A percentile compares a stretch with the other conserved stretches of the same genome.
phyloP scores from a whole-genome alignment of 2,797 vertebrate genomes.

The Graptemys geographica region DNA sequence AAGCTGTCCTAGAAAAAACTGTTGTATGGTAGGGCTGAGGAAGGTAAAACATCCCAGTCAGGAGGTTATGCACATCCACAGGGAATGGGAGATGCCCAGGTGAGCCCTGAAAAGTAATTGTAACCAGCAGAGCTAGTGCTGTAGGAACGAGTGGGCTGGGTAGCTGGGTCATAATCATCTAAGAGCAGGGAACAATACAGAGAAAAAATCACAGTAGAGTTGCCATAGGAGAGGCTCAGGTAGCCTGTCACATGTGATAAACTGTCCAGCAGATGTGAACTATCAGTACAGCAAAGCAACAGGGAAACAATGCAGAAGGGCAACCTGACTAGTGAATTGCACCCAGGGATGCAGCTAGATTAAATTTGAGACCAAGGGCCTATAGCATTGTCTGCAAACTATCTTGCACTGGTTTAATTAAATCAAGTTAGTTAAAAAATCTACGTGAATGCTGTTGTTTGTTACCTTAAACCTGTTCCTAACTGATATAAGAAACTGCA shows the following conservation, averaged over 20 bases:
- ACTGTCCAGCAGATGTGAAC: background rate
- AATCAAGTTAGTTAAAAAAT: background rate
- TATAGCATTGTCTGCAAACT: background rate
- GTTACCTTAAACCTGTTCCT: too few relatives aligned
- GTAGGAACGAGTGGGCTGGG: background rate
- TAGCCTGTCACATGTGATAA: background rate
- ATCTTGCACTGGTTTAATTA: background rate
- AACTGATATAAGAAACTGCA: too few relatives aligned
- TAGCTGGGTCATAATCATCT: background rate
- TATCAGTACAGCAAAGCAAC: background rate
- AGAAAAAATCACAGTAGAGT: background rate
- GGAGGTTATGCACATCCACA: background rate
- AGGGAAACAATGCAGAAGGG: background rate
- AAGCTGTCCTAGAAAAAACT: background rate
- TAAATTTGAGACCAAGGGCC: background rate
- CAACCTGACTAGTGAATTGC: background rate
- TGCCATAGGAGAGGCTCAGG: background rate
- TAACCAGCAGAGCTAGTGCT: background rate
- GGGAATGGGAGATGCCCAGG: background rate
- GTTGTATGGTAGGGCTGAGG: conserved; percentile 17
- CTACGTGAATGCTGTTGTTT: too few relatives aligned
- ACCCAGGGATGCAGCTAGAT: background rate
- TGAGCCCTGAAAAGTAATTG: background rate
- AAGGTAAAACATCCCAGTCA: background rate
- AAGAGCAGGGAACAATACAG: background rate